These are phyloP conservation scores for Aproaerema taeniolella DNA, from an alignment of 2,888 invertebrate species.

Conservation along the genomic window DNA sequence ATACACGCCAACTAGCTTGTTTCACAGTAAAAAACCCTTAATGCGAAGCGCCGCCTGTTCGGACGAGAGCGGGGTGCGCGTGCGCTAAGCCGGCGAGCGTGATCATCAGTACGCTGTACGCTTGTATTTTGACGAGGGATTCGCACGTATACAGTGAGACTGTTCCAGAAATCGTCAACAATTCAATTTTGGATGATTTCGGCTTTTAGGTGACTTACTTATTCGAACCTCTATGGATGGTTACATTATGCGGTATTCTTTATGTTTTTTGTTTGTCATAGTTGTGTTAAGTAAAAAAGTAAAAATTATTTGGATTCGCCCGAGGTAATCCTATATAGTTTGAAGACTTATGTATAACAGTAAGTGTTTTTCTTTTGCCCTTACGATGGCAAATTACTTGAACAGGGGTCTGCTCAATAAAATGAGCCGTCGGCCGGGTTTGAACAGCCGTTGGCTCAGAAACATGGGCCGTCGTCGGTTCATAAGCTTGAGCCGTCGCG, in stretches of 20 bases:
- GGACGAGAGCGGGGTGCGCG: not conserved
- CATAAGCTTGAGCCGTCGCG: not conserved
- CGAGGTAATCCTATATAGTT: not conserved
- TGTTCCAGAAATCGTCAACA: slow-evolving; percentile 1
- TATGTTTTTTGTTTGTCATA: not conserved
- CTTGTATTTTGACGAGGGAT: slow-evolving; percentile 10
- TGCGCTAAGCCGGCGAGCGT: not conserved
- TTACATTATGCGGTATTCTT: not conserved
- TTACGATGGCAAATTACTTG: not conserved
- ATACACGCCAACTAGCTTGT: too few species aligned
- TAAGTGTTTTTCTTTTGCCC: not conserved
- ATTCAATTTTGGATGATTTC: not conserved
- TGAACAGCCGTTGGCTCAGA: not conserved
- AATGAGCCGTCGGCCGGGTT: not conserved
- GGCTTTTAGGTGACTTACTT: not conserved
- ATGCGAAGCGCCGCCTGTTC: not conserved
- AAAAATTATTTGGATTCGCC: not conserved
- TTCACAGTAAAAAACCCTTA: not conserved
- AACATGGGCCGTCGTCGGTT: slow-evolving; percentile 1
- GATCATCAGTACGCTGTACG: slow-evolving; percentile 11
- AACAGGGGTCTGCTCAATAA: not conserved
- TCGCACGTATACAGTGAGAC: slow-evolving; percentile 2
- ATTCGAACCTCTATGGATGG: not conserved
- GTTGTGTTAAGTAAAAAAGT: not conserved
- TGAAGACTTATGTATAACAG: not conserved